A percentile compares a stretch with the other conserved stretches of the same genome.
These are phyloP conservation scores for Syngnathus scovelli DNA, from an alignment of 2,113 vertebrate genomes.

Conservation along the genomic window DNA sequence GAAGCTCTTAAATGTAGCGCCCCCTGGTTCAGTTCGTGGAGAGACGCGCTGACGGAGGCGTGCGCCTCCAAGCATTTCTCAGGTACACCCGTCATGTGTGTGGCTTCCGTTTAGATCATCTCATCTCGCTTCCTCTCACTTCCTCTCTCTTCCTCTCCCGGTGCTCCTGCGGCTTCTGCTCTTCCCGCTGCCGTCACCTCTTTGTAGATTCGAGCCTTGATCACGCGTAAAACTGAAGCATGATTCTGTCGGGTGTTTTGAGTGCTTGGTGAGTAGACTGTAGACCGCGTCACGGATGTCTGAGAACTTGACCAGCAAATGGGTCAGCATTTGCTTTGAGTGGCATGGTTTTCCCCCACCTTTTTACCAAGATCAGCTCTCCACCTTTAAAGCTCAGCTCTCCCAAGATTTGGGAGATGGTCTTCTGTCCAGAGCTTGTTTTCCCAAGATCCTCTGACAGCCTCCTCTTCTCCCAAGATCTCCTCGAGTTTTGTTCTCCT, in stretches of 20 bases:
- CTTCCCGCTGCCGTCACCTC: background rate
- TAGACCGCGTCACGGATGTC: background rate
- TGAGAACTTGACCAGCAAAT: background rate
- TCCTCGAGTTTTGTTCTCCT: background rate
- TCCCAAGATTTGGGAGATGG: background rate
- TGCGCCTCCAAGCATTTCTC: constrained; percentile 81
- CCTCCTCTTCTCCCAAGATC: too few species aligned
- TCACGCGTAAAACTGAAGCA: background rate
- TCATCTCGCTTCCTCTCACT: constrained; percentile 4
- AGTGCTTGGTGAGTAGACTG: background rate
- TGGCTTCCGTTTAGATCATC: constrained; percentile 3
- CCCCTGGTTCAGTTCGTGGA: constrained; percentile 89
- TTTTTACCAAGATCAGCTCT: background rate
- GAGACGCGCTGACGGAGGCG: constrained; percentile 83
- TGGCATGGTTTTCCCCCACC: background rate
- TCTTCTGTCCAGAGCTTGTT: background rate
- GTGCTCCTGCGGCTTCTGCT: background rate
- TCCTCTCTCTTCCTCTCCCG: background rate
- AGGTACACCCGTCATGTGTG: constrained; percentile 73
- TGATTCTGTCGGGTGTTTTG: background rate
- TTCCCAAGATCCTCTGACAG: background rate
- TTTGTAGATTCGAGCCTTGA: background rate
- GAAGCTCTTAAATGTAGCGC: constrained; percentile 86
- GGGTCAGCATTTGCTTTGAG: background rate
- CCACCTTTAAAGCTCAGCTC: background rate